phyloP scores from a whole-genome alignment of 92 coral and sea anemone species.

The Paramuricea clavata region DNA sequence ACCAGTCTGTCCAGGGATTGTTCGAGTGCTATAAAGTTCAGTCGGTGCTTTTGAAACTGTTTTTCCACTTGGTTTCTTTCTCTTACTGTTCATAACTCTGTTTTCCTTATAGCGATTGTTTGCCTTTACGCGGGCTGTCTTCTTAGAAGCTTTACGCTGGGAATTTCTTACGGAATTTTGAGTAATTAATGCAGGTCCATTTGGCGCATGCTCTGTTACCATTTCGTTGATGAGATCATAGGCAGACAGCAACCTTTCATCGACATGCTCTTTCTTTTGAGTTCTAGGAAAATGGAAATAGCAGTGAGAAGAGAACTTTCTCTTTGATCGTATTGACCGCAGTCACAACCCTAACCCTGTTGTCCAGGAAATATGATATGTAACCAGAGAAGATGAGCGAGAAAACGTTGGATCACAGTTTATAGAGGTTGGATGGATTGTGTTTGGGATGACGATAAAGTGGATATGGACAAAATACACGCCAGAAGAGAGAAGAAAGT shows the following conservation, averaged over 20 bases:
- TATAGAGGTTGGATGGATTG: too few species aligned
- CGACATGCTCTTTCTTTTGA: constrained; percentile 25
- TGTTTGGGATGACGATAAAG: too few species aligned
- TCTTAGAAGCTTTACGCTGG: neutral
- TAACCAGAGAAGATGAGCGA: too few species aligned
- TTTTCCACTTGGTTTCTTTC: neutral
- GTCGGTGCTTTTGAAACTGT: neutral
- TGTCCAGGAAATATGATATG: too few species aligned
- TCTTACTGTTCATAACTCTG: neutral
- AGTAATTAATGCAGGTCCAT: constrained; percentile 8
- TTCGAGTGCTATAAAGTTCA: neutral
- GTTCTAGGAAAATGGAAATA: neutral
- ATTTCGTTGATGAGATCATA: constrained; percentile 43
- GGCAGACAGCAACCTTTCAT: constrained; percentile 36
- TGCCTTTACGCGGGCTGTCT: constrained; percentile 26
- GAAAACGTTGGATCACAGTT: too few species aligned
- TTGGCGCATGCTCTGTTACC: constrained; percentile 37
- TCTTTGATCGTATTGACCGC: too few species aligned
- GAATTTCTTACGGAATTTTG: constrained; percentile 12
- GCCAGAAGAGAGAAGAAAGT: too few species aligned
- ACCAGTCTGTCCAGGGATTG: neutral
- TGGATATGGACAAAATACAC: too few species aligned
- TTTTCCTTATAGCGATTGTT: constrained; percentile 26
- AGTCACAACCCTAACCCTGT: too few species aligned
- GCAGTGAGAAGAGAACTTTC: neutral